Percentiles rank a stretch among this genome's conserved stretches.
phyloP scores from a whole-genome alignment of 2,113 vertebrate genomes.

The Bos javanicus region DNA sequence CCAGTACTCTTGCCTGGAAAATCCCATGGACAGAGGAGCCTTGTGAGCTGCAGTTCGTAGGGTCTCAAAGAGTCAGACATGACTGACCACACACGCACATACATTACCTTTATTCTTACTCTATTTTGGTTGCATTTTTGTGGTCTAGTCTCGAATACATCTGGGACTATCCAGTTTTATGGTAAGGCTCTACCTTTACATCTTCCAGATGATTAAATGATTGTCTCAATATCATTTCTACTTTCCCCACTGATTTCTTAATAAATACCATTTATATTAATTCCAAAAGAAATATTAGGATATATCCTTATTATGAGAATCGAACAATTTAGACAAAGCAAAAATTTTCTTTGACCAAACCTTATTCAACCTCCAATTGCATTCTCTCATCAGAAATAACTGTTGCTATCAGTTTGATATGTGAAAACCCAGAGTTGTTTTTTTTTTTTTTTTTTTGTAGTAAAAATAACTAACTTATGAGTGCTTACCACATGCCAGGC shows the following conservation, averaged over 20 bases:
- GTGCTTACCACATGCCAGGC: not conserved
- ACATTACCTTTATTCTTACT: not conserved
- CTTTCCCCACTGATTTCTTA: not conserved
- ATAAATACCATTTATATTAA: not conserved
- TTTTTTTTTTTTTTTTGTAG: not conserved
- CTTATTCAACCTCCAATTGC: not conserved
- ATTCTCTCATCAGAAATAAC: not conserved
- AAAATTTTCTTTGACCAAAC: not conserved
- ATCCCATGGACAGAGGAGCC: not conserved
- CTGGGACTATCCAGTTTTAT: not conserved
- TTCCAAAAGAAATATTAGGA: not conserved
- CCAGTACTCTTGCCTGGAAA: not conserved
- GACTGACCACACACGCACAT: not conserved
- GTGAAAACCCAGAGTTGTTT: not conserved
- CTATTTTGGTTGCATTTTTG: not conserved
- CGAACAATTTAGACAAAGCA: not conserved
- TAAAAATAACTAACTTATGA: not conserved
- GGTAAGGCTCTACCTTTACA: not conserved
- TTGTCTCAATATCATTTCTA: not conserved
- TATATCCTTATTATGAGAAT: not conserved
- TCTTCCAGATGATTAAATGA: not conserved
- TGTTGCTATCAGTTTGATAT: not conserved
- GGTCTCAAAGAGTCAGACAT: not conserved
- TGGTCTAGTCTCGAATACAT: not conserved
- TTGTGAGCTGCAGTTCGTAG: not conserved